Percentiles rank a stretch among this genome's conserved stretches.
These are phyloP conservation scores for Discoglossus pictus DNA, from an alignment of 2,797 vertebrate genomes.

Conservation along the genomic window DNA sequence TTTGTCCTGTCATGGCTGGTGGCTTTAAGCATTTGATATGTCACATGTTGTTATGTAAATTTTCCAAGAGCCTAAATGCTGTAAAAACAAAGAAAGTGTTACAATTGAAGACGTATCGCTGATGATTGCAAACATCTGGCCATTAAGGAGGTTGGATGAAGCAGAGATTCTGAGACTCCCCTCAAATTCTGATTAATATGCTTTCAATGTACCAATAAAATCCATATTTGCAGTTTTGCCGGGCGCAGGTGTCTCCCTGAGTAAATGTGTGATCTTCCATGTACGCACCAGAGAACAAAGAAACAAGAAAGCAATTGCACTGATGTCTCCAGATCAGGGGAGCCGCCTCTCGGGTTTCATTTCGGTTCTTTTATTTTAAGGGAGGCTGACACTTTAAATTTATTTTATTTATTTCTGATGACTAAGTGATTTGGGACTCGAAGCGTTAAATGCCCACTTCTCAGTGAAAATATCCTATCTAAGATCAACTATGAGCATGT, in stretches of 20 bases:
- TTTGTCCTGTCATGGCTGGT: slow-evolving; percentile 75
- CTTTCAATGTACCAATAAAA: slow-evolving; percentile 33
- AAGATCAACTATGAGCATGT: no score
- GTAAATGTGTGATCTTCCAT: background rate
- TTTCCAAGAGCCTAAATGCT: slow-evolving; percentile 65
- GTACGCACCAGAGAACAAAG: background rate
- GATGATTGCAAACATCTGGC: slow-evolving; percentile 72
- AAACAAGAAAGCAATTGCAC: no score
- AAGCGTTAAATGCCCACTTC: no score
- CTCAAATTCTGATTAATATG: slow-evolving; percentile 45
- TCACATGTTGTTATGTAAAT: slow-evolving; percentile 79
- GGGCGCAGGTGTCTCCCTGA: slow-evolving; percentile 10
- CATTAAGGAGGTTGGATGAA: slow-evolving; percentile 76
- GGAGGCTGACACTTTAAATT: no score
- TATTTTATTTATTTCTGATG: no score
- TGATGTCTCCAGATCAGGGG: no score
- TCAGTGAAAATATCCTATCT: no score
- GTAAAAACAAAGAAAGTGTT: slow-evolving; percentile 63
- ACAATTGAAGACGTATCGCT: slow-evolving; percentile 62
- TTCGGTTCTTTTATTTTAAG: no score
- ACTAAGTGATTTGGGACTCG: no score
- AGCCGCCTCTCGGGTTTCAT: no score
- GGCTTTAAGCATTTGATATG: slow-evolving; percentile 72
- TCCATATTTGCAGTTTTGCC: slow-evolving; percentile 6
- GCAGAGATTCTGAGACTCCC: slow-evolving; percentile 51